Percentiles rank a stretch among this genome's conserved stretches.
phyloP scores from a whole-genome alignment of 2,113 vertebrate species.

The Aythya baeri region DNA sequence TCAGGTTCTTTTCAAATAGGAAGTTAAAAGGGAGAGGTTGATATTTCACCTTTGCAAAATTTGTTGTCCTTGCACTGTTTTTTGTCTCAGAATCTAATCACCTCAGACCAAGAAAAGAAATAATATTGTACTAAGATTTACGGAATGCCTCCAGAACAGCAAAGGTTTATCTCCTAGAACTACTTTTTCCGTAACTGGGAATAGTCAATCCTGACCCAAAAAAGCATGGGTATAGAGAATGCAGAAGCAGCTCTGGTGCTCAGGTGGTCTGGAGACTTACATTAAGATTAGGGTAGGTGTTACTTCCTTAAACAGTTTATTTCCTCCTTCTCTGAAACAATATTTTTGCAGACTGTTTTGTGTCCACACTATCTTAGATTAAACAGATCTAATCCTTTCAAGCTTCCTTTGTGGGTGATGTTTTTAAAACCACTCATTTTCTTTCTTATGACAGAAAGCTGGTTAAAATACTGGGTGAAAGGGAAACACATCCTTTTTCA shows the following conservation, averaged over 20 bases:
- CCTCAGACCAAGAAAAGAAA: not conserved
- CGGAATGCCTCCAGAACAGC: not conserved
- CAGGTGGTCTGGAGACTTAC: not conserved
- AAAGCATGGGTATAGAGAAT: not conserved
- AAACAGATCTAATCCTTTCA: not conserved
- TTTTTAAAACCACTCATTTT: not conserved
- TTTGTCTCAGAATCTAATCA: not conserved
- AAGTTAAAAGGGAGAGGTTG: not conserved
- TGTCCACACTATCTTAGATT: not conserved
- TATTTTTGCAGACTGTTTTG: not conserved
- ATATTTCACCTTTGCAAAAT: not conserved
- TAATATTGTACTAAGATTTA: not conserved
- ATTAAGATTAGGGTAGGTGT: not conserved
- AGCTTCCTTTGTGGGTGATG: too few species aligned
- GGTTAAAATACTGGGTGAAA: constrained; percentile 23
- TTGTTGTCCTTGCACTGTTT: not conserved
- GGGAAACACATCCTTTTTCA: not conserved
- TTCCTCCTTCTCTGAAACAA: not conserved
- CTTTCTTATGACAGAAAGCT: not conserved
- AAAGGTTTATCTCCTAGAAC: not conserved
- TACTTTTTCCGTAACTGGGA: not conserved
- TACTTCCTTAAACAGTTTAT: not conserved
- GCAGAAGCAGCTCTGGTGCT: not conserved
- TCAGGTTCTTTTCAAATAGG: not conserved
- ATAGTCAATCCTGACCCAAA: not conserved